Evolutionary conservation across 2,113 vertebrate species (phyloP), one percentile per base, ranked within the genome.

Genomic region (Malurus alboscapulatus): DNA sequence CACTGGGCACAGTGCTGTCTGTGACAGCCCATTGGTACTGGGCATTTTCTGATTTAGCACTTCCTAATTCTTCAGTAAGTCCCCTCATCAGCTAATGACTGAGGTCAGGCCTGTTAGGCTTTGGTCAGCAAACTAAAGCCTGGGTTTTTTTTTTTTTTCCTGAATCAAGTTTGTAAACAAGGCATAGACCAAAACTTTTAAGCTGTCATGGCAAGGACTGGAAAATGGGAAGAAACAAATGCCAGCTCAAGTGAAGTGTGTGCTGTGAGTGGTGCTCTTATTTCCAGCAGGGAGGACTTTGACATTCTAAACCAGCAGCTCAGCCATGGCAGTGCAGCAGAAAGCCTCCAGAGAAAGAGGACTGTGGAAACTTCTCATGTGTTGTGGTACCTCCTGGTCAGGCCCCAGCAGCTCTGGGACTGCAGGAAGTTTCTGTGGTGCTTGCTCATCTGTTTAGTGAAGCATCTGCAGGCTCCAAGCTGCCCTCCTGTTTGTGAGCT

Each of bases 51-150:
- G 16, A 25, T 79, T 85, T 66, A 76, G 50, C 38, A 61, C 40
- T 84, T 77, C 34, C 17, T 81, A 53, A 63, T 84, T 92, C 47
- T 95, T 92, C 47, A 86, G 15, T 2, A 9, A 34, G 32, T 78
- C 2, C 1, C 50, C 36, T 10, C 10, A 22, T 57, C 27, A 71
- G 24, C 29, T 63, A 36, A 53, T 32, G 38, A 36, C 36, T 32
- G 22, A 48, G 25, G 17, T 94, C 54, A 89, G 57, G 15, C 29
- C 58, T 69, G 45, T 42, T 77, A 75, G 61, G 48, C 47, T 89
- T 87, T 66, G 21, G 40, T 45, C 54, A 87, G 55, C 67, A 86
- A 90, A 88, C 45, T 75, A 63, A 80, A 92, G 68, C n/a, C 17
- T 77, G 54, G 2, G 0, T 0, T 3, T 25, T 68, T 36, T 36